A percentile compares a stretch with the other conserved stretches of the same genome.
These are phyloP conservation scores for Athetis lepigone DNA, from an alignment of 2,888 invertebrate genomes.

Conservation along the genomic window DNA sequence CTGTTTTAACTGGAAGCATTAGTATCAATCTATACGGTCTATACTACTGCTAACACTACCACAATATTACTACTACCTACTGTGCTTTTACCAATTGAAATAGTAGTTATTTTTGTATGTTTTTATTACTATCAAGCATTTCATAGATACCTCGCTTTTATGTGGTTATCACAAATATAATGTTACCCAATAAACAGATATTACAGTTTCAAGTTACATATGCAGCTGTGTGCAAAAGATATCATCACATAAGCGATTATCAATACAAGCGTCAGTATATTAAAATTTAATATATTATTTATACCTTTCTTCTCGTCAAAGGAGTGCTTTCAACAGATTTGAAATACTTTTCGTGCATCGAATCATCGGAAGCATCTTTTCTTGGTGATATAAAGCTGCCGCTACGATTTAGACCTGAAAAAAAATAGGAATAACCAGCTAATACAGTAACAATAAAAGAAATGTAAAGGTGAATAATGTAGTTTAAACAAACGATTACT, in stretches of 20 bases:
- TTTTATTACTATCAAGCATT: background rate
- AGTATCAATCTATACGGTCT: conserved; percentile 45
- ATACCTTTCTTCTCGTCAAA: conserved; percentile 90
- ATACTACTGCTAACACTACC: conserved; percentile 48
- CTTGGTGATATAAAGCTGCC: conserved; percentile 91
- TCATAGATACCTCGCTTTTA: background rate
- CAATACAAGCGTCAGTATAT: conserved; percentile 8
- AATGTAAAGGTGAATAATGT: no score
- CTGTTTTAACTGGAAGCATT: conserved; percentile 82
- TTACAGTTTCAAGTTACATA: background rate
- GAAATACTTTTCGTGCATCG: conserved; percentile 95
- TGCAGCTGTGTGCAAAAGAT: background rate
- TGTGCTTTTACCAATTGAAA: background rate
- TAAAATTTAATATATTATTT: conserved; percentile 24
- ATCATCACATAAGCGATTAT: background rate
- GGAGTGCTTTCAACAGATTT: conserved; percentile 93
- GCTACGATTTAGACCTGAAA: conserved; percentile 86
- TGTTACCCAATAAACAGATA: background rate
- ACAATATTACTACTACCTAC: background rate
- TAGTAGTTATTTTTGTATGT: no score
- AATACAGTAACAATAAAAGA: no score
- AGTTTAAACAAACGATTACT: no score
- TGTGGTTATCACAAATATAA: background rate
- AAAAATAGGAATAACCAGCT: no score
- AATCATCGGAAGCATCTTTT: conserved; percentile 93